Conservation (phyloP, 2,797 vertebrate genomes). For the Crocodylus rhombifer region DNA sequence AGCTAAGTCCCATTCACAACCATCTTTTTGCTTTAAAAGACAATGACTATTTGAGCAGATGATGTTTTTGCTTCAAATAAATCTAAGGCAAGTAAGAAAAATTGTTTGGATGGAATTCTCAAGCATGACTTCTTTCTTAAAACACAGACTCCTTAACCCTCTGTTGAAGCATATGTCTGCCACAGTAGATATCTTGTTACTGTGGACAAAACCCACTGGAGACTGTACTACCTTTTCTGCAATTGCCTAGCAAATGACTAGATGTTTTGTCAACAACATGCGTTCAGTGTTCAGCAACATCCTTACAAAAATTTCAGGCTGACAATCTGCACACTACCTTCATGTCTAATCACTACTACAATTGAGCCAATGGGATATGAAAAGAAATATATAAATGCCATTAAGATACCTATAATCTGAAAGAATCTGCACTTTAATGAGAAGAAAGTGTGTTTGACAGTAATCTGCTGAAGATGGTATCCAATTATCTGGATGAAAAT, state of each 20-base stretch:
- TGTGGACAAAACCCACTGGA: not conserved
- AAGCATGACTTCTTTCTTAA: conserved; percentile 11
- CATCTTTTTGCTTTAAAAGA: not conserved
- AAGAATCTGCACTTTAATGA: not conserved
- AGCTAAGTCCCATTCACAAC: not conserved
- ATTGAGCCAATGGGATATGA: not conserved
- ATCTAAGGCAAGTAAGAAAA: not conserved
- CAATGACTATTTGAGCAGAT: conserved; percentile 1
- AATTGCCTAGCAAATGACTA: conserved; percentile 20
- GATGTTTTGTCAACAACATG: not conserved
- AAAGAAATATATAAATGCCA: not conserved
- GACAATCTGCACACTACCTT: not conserved
- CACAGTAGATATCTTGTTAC: conserved; percentile 18
- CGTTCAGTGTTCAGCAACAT: not conserved
- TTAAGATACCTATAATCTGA: not conserved
- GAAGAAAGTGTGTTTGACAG: not conserved
- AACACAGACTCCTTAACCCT: not conserved
- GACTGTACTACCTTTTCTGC: conserved; percentile 36
- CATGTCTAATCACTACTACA: not conserved
- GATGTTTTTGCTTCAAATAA: conserved; percentile 56
- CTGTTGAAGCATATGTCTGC: not conserved
- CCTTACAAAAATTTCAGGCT: not conserved
- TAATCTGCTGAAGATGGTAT: not conserved
- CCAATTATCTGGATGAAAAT: not conserved
- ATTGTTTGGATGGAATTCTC: not conserved